These are phyloP conservation scores for Incurvaria masculella DNA, from an alignment of 2,888 invertebrate genomes.

Conservation along the genomic window DNA sequence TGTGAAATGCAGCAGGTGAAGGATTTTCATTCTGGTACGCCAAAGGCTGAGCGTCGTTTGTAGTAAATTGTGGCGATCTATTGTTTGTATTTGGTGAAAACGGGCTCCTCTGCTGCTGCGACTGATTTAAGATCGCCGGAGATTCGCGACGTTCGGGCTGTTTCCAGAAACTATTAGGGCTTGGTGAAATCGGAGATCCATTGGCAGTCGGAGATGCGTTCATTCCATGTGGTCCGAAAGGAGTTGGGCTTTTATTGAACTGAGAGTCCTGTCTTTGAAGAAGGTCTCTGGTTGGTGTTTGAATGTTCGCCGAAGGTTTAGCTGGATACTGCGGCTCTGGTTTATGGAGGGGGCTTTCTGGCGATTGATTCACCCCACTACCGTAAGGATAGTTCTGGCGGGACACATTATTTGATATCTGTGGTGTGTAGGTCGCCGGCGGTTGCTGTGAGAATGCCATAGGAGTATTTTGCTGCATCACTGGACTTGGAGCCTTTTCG, in stretches of 20 bases:
- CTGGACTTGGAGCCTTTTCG: constrained; percentile 46
- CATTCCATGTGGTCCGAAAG: constrained; percentile 23
- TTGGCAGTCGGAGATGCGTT: constrained; percentile 25
- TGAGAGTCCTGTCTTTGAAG: constrained; percentile 49
- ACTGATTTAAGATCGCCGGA: constrained; percentile 27
- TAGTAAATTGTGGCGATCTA: constrained; percentile 25
- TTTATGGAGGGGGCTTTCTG: constrained; percentile 45
- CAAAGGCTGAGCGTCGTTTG: neutral
- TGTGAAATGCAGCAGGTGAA: constrained; percentile 32
- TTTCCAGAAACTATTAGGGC: constrained; percentile 46
- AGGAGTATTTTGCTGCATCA: constrained; percentile 46
- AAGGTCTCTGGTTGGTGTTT: constrained; percentile 39
- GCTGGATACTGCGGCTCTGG: constrained; percentile 48
- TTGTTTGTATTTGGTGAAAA: constrained; percentile 25
- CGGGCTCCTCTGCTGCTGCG: constrained; percentile 28
- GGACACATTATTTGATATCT: constrained; percentile 29
- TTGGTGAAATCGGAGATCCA: constrained; percentile 35
- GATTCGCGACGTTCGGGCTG: constrained; percentile 48
- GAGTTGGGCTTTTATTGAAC: constrained; percentile 51
- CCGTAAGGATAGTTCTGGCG: constrained; percentile 24
- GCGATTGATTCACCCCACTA: constrained; percentile 25
- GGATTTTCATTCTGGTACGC: constrained; percentile 26
- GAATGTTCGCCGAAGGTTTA: constrained; percentile 28
- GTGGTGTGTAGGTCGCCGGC: constrained; percentile 37
- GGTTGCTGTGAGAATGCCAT: constrained; percentile 39